Conservation (phyloP, 2,888 invertebrate species). For the Corbicula japonica region DNA sequence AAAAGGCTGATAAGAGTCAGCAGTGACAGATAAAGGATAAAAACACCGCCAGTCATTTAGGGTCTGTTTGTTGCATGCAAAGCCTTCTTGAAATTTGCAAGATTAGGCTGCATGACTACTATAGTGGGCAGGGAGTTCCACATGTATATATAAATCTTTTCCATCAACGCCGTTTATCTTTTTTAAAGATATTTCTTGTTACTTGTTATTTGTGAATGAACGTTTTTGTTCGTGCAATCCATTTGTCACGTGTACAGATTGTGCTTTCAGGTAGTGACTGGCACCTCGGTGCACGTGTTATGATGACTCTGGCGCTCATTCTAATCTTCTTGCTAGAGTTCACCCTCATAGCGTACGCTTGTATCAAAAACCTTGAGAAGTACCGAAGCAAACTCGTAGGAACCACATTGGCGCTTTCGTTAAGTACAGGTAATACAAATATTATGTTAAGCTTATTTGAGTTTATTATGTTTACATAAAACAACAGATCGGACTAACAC, state of each 20-base stretch:
- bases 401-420: slow-evolving; percentile 57
- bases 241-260: too few species aligned
- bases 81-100: too few species aligned
- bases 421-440: slow-evolving; percentile 57
- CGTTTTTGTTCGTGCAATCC: not conserved
- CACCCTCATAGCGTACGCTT: slow-evolving; percentile 63
- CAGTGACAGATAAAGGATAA: too few species aligned
- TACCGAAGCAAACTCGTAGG: slow-evolving; percentile 55
- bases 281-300: slow-evolving; percentile 60
- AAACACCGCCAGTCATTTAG: too few species aligned
- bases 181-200: too few species aligned
- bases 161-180: too few species aligned
- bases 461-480: not conserved
- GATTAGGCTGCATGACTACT: too few species aligned
- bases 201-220: too few species aligned
- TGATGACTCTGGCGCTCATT: slow-evolving; percentile 65
- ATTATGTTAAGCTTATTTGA: not conserved
- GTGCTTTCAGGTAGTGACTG: slow-evolving; percentile 69
- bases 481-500: not conserved
- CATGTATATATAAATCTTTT: too few species aligned
- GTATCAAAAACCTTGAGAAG: slow-evolving; percentile 58
- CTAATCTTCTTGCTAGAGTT: slow-evolving; percentile 66
- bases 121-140: too few species aligned
- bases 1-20: too few species aligned
- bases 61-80: too few species aligned